Evolutionary conservation across 2,113 vertebrate species (phyloP).

Genomic region (Grantiella picta): DNA sequence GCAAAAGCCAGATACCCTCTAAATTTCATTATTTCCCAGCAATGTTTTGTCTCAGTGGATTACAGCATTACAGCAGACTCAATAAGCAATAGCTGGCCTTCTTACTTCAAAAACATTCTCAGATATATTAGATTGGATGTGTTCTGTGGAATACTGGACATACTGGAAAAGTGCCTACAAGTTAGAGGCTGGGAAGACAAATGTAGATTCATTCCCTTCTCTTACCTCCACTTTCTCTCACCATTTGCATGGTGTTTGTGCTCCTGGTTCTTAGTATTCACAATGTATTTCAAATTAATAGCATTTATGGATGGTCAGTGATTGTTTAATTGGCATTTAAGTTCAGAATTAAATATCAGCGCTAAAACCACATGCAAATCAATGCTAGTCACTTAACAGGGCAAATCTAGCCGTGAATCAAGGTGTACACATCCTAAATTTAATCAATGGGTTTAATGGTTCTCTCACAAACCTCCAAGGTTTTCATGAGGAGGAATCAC

Average conservation of each 20-base stretch:
- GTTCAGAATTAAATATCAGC: neutral
- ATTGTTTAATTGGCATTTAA: neutral
- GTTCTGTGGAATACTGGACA: neutral
- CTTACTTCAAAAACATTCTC: constrained; percentile 5
- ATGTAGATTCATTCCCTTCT: neutral
- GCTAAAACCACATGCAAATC: neutral
- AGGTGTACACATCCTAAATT: neutral
- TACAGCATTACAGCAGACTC: constrained; percentile 19
- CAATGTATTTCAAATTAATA: neutral
- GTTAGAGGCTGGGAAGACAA: neutral
- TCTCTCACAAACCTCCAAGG: neutral
- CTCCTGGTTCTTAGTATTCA: neutral
- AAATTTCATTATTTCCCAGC: constrained; percentile 33
- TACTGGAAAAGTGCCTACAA: constrained; percentile 17
- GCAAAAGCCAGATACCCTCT: neutral
- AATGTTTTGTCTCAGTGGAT: constrained; percentile 27
- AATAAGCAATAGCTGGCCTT: constrained; percentile 19
- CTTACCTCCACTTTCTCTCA: neutral
- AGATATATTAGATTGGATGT: neutral
- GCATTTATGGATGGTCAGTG: neutral
- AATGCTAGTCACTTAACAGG: neutral
- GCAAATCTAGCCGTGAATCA: neutral
- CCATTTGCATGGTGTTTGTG: neutral
- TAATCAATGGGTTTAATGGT: neutral
- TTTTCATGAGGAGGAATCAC: neutral